A percentile compares a stretch with the other conserved stretches of the same genome.
Evolutionary conservation across 2,888 invertebrate species (phyloP).

Genomic region (Xestia rhomboidea): DNA sequence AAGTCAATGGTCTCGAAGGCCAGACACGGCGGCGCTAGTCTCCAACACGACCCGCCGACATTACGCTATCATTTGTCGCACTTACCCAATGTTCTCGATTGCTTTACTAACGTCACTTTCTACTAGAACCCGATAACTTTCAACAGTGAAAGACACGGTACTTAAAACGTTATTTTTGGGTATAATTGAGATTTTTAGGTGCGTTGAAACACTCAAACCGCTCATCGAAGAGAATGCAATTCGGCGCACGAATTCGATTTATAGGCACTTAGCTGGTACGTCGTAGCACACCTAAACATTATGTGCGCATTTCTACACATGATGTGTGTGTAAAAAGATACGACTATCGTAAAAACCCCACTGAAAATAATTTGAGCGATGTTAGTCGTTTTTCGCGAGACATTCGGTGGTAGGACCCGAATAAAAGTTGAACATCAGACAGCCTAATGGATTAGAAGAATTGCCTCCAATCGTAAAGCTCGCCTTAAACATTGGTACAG

Average conservation of each 20-base stretch:
- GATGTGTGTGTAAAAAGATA: conserved; percentile 90
- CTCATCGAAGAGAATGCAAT: conserved; percentile 74
- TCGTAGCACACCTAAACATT: conserved; percentile 85
- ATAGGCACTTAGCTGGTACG: conserved; percentile 84
- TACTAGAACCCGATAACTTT: conserved; percentile 50
- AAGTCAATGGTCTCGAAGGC: conserved; percentile 82
- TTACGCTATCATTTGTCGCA: conserved; percentile 82
- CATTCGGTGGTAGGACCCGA: conserved; percentile 87
- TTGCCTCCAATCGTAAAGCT: conserved; percentile 86
- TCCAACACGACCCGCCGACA: conserved; percentile 76
- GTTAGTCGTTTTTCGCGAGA: conserved; percentile 88
- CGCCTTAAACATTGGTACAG: conserved; percentile 81
- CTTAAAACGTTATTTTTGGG: background rate
- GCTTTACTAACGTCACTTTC: conserved; percentile 56
- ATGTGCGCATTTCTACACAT: conserved; percentile 88
- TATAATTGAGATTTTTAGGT: conserved; percentile 19
- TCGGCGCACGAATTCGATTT: conserved; percentile 88
- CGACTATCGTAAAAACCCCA: conserved; percentile 89
- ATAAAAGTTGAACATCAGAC: conserved; percentile 89
- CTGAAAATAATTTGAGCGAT: conserved; percentile 90
- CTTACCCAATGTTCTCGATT: conserved; percentile 83
- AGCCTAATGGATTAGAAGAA: conserved; percentile 90
- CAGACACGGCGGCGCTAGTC: conserved; percentile 83
- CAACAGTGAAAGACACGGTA: conserved; percentile 29
- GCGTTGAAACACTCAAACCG: conserved; percentile 36